Base-by-base conservation (phyloP, 2,113 vertebrate species). In the Cheilinus undulatus region DNA sequence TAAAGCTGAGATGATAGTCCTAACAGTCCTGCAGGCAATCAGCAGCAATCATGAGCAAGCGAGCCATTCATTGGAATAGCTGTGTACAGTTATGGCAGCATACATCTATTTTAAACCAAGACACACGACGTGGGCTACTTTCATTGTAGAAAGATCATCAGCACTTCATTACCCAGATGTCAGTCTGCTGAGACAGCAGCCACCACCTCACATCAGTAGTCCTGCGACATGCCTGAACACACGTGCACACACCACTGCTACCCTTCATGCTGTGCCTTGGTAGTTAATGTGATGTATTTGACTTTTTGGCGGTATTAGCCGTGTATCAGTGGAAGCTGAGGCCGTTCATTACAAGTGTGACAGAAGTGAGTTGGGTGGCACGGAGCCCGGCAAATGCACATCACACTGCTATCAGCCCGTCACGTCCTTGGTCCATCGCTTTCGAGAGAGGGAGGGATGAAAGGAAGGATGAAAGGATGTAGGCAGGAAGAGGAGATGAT, bases 91-190 rank as follows among this genome's bases (percentile, higher is more conserved):
- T 52, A 45, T 10, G 20, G 50, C 43, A 3, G 43, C 40, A 1
- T n/a, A 27, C 24, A 17, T 65, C 49, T 72, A 63, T 81, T 77
- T 84, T 38, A 42, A 42, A 65, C 58, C 17, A n/a, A 75, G 40
- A 49, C 28, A 5, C 57, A 23, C 27, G 45, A 66, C 69, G 65
- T 45, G 56, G 54, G 56, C 38, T 32, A 15, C 58, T 88, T 82
- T 78, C 48, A 72, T 66, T 60, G 45, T 70, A 72, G 65, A 84
- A 59, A 69, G 76, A 89, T 88, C 78, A 87, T 74, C 75, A 82
- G 81, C 82, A 80, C 89, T 91, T 86, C 84, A 90, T 91, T 90
- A 91, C 86, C 76, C 73, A 74, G 69, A 81, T 92, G 90, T 78
- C 90, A 85, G 66, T 90, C 85, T 79, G 80, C 71, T 57, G 51